phyloP scores from a whole-genome alignment of 1,140 invertebrate genomes.

The Macrotrachela quadricornifera region DNA sequence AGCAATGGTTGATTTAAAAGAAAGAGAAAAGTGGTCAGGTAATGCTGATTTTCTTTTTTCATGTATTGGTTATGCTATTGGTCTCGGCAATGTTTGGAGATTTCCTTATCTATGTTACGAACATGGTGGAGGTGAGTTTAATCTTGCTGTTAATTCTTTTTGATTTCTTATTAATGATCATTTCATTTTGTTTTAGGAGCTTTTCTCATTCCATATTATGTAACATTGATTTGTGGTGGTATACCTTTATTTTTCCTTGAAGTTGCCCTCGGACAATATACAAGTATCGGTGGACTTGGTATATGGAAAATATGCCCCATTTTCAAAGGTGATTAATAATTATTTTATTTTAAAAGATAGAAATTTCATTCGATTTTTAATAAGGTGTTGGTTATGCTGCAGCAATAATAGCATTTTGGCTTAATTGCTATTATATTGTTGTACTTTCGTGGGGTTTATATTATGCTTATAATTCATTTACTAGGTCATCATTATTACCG shows the following conservation, averaged over 20 bases:
- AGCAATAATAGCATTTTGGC: constrained; percentile 93
- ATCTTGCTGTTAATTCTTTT: constrained; percentile 19
- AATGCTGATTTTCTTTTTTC: constrained; percentile 11
- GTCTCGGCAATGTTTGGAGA: constrained; percentile 69
- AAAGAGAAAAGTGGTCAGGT: constrained; percentile 40
- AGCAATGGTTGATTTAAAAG: constrained; percentile 12
- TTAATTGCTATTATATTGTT: constrained; percentile 97
- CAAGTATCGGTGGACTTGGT: constrained; percentile 79
- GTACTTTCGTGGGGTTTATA: constrained; percentile 92
- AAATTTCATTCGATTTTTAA: constrained; percentile 11
- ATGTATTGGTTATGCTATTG: constrained; percentile 57
- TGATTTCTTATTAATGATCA: background rate
- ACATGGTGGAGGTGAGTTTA: constrained; percentile 11
- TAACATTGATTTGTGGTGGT: background rate
- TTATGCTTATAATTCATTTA: constrained; percentile 70
- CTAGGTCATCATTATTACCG: constrained; percentile 48
- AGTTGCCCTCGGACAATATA: constrained; percentile 11
- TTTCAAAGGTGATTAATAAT: constrained; percentile 56
- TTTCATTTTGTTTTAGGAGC: constrained; percentile 12
- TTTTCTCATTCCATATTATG: background rate
- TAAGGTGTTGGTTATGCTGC: constrained; percentile 84
- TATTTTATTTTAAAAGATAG: too few species aligned
- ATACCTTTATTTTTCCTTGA: constrained; percentile 5
- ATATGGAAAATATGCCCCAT: constrained; percentile 94
- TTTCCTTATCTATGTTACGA: constrained; percentile 33